Conservation (phyloP, 2,797 vertebrate genomes). For the Acridotheres tristis region DNA sequence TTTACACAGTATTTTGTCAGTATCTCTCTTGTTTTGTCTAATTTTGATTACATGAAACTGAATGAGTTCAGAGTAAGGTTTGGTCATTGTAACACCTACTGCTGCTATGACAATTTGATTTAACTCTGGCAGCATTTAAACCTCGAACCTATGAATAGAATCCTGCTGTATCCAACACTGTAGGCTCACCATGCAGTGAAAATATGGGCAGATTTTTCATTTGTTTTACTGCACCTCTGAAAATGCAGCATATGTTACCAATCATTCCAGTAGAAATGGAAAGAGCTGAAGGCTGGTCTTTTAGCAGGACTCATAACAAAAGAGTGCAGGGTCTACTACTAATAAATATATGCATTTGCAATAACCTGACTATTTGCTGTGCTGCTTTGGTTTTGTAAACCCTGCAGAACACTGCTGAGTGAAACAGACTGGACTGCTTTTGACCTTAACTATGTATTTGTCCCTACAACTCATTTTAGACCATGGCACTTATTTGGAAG, state of each 20-base stretch:
- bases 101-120: background rate
- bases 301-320: background rate
- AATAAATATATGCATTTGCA: background rate
- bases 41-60: background rate
- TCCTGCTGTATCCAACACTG: background rate
- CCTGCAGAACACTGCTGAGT: background rate
- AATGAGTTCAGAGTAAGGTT: background rate
- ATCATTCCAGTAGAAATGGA: background rate
- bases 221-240: background rate
- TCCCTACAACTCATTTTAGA: background rate
- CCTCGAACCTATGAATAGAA: fast-evolving
- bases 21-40: background rate
- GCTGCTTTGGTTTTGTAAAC: background rate
- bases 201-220: background rate
- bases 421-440: background rate
- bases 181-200: background rate
- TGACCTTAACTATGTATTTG: background rate
- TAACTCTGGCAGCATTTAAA: background rate
- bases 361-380: background rate
- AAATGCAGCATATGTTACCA: fast-evolving
- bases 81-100: background rate
- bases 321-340: background rate
- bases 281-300: background rate
- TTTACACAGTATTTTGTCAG: background rate
- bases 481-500: background rate